phyloP scores from a whole-genome alignment of 2,797 vertebrate genomes.

The Neosilurus mollespiculum region DNA sequence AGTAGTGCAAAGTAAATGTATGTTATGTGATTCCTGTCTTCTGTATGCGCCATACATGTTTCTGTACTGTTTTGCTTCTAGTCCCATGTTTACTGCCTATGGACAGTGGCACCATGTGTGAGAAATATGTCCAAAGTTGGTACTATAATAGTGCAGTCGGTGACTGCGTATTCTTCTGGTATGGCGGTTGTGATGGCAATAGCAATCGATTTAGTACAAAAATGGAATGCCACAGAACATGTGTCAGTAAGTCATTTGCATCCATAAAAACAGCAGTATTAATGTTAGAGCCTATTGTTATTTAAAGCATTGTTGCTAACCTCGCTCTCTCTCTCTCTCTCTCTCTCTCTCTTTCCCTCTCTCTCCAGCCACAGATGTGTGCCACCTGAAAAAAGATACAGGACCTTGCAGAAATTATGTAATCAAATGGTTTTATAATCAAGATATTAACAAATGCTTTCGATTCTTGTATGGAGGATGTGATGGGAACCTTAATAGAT shows the following conservation, averaged over 20 bases:
- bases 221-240: constrained; percentile 68
- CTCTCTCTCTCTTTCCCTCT: neutral
- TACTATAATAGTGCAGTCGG: constrained; percentile 65
- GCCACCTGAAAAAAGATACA: constrained; percentile 63
- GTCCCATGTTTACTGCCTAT: constrained; percentile 65
- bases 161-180: constrained; percentile 75
- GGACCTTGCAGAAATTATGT: constrained; percentile 74
- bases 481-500: constrained; percentile 78
- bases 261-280: constrained; percentile 55
- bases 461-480: constrained; percentile 84
- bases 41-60: constrained; percentile 32
- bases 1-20: neutral
- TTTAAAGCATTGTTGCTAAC: neutral
- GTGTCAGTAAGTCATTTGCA: constrained; percentile 41
- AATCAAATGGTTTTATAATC: constrained; percentile 79
- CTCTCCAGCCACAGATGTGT: constrained; percentile 70
- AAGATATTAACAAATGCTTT: constrained; percentile 62
- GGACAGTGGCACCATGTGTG: constrained; percentile 63
- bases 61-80: constrained; percentile 67
- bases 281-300: neutral
- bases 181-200: constrained; percentile 74
- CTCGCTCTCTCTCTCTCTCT: neutral
- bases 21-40: neutral
- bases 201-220: constrained; percentile 73
- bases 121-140: constrained; percentile 62